A percentile compares a stretch with the other conserved stretches of the same genome.
These are phyloP conservation scores for Abrostola tripartita DNA, from an alignment of 2,888 invertebrate species.

Conservation along the genomic window DNA sequence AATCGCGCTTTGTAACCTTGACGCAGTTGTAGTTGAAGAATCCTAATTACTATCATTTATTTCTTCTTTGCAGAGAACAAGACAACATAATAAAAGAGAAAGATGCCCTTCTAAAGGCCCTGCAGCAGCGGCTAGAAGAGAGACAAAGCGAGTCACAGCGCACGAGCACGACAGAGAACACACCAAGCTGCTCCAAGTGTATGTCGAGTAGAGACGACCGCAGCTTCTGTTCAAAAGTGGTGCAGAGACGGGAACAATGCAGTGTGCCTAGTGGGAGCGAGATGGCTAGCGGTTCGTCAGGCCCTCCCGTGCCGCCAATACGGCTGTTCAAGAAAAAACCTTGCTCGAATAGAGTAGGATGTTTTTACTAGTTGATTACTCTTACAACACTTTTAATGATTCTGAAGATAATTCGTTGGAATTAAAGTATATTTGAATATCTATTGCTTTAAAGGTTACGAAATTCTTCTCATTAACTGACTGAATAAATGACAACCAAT, in stretches of 20 bases:
- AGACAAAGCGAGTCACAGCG: conserved; percentile 28
- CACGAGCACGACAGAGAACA: conserved; percentile 45
- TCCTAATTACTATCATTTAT: not conserved
- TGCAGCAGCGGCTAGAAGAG: conserved; percentile 58
- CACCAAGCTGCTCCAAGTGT: conserved; percentile 57
- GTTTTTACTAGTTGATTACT: no score
- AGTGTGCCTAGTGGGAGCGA: conserved; percentile 53
- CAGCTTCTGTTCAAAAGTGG: conserved; percentile 46
- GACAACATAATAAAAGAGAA: conserved; percentile 70
- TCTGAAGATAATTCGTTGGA: no score
- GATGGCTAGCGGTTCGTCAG: conserved; percentile 61
- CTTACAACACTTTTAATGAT: no score
- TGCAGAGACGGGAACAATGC: conserved; percentile 37
- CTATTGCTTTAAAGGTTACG: no score
- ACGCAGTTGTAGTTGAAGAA: conserved; percentile 1
- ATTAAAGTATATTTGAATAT: no score
- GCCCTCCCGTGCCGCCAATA: conserved; percentile 66
- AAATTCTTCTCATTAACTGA: no score
- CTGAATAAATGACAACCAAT: no score
- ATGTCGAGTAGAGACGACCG: conserved; percentile 33
- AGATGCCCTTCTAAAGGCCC: conserved; percentile 58
- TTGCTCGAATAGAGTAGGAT: conserved; percentile 58
- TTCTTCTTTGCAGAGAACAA: conserved; percentile 65
- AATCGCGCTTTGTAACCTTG: not conserved
- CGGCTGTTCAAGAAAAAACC: conserved; percentile 61